Percentiles rank a stretch among this genome's conserved stretches.
Evolutionary conservation across 2,888 invertebrate species (phyloP).

Genomic region (Dasysyrphus albostriatus): DNA sequence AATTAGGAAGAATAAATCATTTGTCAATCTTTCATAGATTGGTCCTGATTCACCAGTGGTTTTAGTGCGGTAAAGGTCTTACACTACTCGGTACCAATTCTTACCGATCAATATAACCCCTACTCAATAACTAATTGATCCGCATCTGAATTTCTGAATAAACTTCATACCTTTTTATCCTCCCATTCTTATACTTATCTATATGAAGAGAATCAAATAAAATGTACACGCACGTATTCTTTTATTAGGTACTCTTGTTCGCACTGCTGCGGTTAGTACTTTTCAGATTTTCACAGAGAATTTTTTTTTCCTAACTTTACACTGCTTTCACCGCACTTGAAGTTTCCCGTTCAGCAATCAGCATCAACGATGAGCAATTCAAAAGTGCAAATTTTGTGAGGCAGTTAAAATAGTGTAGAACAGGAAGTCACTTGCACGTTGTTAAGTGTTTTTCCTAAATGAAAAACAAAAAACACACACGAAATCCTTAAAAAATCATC

Average conservation of each 20-base stretch:
- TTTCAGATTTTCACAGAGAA: not conserved
- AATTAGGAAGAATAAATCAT: too few species aligned
- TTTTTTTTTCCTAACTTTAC: not conserved
- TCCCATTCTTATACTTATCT: not conserved
- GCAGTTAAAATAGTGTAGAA: slow-evolving; percentile 49
- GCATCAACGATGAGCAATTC: slow-evolving; percentile 58
- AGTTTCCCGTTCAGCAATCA: slow-evolving; percentile 59
- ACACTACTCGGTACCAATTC: too few species aligned
- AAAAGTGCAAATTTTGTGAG: slow-evolving; percentile 52
- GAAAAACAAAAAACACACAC: not conserved
- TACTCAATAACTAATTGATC: not conserved
- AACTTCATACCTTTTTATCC: not conserved
- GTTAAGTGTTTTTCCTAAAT: slow-evolving; percentile 54
- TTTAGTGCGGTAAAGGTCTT: too few species aligned
- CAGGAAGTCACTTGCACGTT: not conserved
- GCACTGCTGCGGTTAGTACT: not conserved
- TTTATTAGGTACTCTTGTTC: slow-evolving; percentile 66
- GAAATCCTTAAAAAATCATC: slow-evolving; percentile 37
- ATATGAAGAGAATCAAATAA: slow-evolving; percentile 39
- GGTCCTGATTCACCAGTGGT: too few species aligned
- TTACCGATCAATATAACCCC: too few species aligned
- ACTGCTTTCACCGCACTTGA: slow-evolving; percentile 43
- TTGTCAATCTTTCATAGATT: too few species aligned
- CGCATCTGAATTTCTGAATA: too few species aligned
- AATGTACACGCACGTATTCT: slow-evolving; percentile 51